A percentile compares a stretch with the other conserved stretches of the same genome.
These are phyloP conservation scores for Electrona antarctica DNA, from an alignment of 2,113 vertebrate genomes.

Conservation along the genomic window DNA sequence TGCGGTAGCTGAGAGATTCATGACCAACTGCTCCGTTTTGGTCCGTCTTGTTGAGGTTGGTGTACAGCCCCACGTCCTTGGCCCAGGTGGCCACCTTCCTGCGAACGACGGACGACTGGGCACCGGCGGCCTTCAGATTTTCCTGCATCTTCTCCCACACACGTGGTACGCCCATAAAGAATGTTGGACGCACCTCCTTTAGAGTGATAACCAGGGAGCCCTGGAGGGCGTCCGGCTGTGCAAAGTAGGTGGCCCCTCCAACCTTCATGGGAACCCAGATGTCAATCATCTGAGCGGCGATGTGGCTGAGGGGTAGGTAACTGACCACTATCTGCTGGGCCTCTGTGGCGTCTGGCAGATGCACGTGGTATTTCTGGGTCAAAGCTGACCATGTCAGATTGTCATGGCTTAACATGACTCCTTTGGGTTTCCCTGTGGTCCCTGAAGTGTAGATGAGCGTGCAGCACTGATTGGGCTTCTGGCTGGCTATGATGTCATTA, in stretches of 20 bases:
- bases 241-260: slow-evolving; percentile 83
- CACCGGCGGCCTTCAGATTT: slow-evolving; percentile 81
- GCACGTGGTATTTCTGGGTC: slow-evolving; percentile 36
- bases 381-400: slow-evolving; percentile 88
- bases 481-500: slow-evolving; percentile 73
- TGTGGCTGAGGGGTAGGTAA: slow-evolving; percentile 94
- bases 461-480: slow-evolving; percentile 93
- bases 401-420: slow-evolving; percentile 96
- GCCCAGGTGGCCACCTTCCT: slow-evolving; percentile 88
- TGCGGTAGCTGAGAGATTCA: slow-evolving; percentile 78
- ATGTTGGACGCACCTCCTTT: slow-evolving; percentile 87
- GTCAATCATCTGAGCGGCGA: slow-evolving; percentile 91
- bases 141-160: slow-evolving; percentile 98
- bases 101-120: slow-evolving; percentile 81
- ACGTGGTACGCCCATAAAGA: slow-evolving; percentile 90
- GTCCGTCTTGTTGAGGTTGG: slow-evolving; percentile 83
- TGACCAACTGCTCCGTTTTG: slow-evolving; percentile 46
- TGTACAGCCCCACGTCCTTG: slow-evolving; percentile 84
- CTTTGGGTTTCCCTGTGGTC: slow-evolving; percentile 89
- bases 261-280: slow-evolving; percentile 85
- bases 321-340: slow-evolving; percentile 87
- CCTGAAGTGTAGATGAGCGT: slow-evolving; percentile 93
- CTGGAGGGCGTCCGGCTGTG: slow-evolving; percentile 91
- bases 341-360: slow-evolving; percentile 33
- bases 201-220: slow-evolving; percentile 87